These are phyloP conservation scores for Rotaria macrura DNA, from an alignment of 2,888 invertebrate species.

Conservation along the genomic window DNA sequence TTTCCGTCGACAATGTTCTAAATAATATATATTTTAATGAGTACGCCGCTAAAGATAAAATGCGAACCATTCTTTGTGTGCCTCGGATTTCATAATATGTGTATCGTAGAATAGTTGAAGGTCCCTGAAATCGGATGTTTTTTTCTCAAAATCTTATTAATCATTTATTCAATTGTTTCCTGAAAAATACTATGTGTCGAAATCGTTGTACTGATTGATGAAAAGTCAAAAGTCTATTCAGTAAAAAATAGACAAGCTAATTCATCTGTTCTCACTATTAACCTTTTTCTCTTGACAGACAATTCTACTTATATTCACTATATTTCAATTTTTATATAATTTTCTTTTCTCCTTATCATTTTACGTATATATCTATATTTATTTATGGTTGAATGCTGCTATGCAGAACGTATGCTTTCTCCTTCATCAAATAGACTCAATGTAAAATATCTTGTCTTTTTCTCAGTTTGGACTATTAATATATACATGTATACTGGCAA, in stretches of 20 bases:
- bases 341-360: not conserved
- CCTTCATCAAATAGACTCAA: not conserved
- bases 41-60: not conserved
- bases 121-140: not conserved
- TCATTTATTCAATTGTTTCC: not conserved
- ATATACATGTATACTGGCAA: not conserved
- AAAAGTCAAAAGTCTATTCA: not conserved
- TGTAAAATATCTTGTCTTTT: no score
- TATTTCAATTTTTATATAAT: no score
- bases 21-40: constrained; percentile 7
- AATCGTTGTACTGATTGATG: not conserved
- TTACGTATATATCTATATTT: not conserved
- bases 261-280: not conserved
- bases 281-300: no score
- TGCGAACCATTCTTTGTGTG: not conserved
- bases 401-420: not conserved
- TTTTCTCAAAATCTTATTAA: not conserved
- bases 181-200: not conserved
- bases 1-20: not conserved
- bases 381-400: not conserved
- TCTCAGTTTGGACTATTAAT: not conserved
- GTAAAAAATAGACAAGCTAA: not conserved
- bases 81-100: not conserved
- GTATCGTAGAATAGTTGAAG: constrained; percentile 11
- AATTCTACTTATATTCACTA: no score